Percentiles rank a stretch among this genome's conserved stretches.
Evolutionary conservation across 2,113 vertebrate genomes (phyloP).

Genomic region (Chamaea fasciata): DNA sequence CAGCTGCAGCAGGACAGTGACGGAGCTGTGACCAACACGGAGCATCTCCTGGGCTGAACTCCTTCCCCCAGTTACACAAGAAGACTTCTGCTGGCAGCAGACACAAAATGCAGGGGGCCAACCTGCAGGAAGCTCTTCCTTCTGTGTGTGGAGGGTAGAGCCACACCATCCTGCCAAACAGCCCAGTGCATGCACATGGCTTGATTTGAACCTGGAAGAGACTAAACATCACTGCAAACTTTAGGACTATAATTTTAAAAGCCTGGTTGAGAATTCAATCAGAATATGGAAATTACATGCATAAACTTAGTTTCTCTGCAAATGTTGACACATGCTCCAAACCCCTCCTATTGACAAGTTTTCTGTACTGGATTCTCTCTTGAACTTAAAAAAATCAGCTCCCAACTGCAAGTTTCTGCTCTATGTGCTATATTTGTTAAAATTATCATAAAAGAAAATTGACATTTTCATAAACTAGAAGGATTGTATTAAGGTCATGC

Average conservation of each 20-base stretch:
- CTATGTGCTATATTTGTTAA: neutral
- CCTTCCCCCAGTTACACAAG: neutral
- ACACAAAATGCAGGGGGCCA: neutral
- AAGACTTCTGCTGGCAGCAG: neutral
- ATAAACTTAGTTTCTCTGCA: neutral
- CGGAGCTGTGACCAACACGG: neutral
- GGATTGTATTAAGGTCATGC: neutral
- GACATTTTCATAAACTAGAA: neutral
- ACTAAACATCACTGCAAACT: neutral
- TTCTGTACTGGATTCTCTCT: neutral
- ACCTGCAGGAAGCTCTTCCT: neutral
- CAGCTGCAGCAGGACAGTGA: rapidly evolving
- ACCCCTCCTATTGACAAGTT: neutral
- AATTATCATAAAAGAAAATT: neutral
- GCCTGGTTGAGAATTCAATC: neutral
- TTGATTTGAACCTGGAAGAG: neutral
- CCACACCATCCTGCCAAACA: neutral
- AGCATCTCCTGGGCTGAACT: neutral
- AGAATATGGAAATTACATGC: slow-evolving; percentile 2
- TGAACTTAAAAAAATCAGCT: neutral
- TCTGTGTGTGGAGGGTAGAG: neutral
- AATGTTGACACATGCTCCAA: neutral
- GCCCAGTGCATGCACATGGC: neutral
- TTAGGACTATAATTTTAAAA: neutral
- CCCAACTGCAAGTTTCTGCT: neutral